These are phyloP conservation scores for Agrochola lychnidis DNA, from an alignment of 2,888 invertebrate species.

Conservation along the genomic window DNA sequence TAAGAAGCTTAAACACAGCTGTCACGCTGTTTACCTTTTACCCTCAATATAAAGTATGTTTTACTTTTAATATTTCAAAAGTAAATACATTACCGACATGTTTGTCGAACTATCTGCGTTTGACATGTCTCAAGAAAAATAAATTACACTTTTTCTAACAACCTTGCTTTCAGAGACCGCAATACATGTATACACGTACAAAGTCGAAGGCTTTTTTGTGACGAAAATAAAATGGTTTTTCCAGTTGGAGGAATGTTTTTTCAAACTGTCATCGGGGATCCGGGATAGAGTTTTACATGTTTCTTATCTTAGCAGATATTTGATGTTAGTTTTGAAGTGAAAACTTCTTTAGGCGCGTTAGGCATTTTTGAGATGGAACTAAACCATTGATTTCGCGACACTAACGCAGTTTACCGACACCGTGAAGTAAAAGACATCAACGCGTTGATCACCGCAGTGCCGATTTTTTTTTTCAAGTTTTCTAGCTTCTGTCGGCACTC, in stretches of 20 bases:
- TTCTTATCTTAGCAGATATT: background rate
- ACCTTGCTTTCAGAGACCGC: slow-evolving; percentile 30
- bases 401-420: no score
- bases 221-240: slow-evolving; percentile 40
- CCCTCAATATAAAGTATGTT: slow-evolving; percentile 25
- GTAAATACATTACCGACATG: slow-evolving; percentile 52
- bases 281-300: slow-evolving; percentile 15
- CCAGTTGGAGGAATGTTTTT: slow-evolving; percentile 23
- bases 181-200: slow-evolving; percentile 21
- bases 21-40: background rate
- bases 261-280: background rate
- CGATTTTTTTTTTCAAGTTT: no score
- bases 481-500: no score
- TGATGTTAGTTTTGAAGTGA: background rate
- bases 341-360: no score
- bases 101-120: slow-evolving; percentile 57
- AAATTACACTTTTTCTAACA: slow-evolving; percentile 56
- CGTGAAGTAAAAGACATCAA: no score
- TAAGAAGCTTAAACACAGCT: slow-evolving; percentile 1
- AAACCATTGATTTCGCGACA: no score
- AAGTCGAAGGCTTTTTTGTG: slow-evolving; percentile 35
- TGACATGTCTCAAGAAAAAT: slow-evolving; percentile 59
- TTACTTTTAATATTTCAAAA: slow-evolving; percentile 33
- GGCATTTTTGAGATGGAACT: no score
- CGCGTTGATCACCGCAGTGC: no score